Base-by-base conservation (phyloP, 2,888 invertebrate genomes). In the Dryomyza anilis region DNA sequence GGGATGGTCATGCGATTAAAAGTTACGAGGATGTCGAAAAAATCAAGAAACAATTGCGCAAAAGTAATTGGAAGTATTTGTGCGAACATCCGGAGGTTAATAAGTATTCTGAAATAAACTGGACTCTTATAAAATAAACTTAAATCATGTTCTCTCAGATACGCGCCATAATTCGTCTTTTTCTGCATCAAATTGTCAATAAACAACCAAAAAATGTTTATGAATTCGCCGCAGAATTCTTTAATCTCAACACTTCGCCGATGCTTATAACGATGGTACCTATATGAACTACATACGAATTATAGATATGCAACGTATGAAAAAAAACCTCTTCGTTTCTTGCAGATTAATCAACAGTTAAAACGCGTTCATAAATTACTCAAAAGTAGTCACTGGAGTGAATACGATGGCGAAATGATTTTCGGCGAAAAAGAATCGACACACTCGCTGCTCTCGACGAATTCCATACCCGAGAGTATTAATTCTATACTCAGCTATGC, bases 101-200 rank as follows among this genome's bases (percentile, higher is more conserved):
- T 29, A 39, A n/a, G n/a, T n/a, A 4, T 14, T 25, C 27, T 19
- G 2, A 19, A 3, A 2, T n/a, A 1, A 48, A 1, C 2, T n/a
- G 8, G 21, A 59, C 29, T 30, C 12, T 12, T 14, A n/a, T n/a
- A 7, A 3, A 16, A 36, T 36, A 5, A n/a, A 21, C 25, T 14
- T 14, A n/a, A 45, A 45, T 4, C 14, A 2, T 33, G 5, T 29
- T 30, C 16, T 14, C 10, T 25, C n/a, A 78, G 78, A 69, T 79
- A 43, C 75, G 80, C 2, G 78, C 78, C 23, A 76, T 78, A 12
- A 69, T 78, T 33, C 73, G 78, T 5, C 76, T 79, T 1, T 72
- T 78, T 12, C 65, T 78, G 27, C 72, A 75, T 29, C 71, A 78
- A 30, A 67, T 75, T 0, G 68, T 78, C 8, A 76, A 72, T 61